These are phyloP conservation scores for Leptinotarsa rubiginosa DNA, from an alignment of 2,888 invertebrate genomes.

Conservation along the genomic window DNA sequence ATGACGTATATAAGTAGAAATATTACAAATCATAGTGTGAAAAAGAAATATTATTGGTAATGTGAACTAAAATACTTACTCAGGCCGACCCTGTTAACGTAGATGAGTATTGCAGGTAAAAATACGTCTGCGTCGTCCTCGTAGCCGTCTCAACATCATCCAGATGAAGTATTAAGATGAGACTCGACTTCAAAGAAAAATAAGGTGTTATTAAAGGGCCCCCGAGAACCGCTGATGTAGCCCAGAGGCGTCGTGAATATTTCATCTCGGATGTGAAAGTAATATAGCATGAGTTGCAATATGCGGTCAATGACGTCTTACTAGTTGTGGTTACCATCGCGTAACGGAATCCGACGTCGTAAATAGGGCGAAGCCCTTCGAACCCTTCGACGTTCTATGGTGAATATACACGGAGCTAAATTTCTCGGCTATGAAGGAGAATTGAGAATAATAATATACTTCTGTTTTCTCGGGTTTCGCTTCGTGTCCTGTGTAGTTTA, in stretches of 20 bases:
- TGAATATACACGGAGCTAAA: not conserved
- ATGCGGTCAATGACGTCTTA: conserved; percentile 8
- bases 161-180: conserved; percentile 17
- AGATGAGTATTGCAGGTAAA: conserved; percentile 9
- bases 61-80: not conserved
- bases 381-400: not conserved
- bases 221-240: conserved; percentile 5
- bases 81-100: not conserved
- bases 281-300: not conserved
- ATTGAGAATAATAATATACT: too few relatives aligned
- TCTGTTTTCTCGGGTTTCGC: too few relatives aligned
- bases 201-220: conserved; percentile 16
- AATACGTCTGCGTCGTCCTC: not conserved
- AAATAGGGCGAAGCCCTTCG: conserved; percentile 3
- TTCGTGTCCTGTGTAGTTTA: too few relatives aligned
- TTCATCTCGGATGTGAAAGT: conserved; percentile 18
- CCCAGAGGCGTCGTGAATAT: conserved; percentile 14
- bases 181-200: conserved; percentile 9
- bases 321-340: not conserved
- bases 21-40: too few relatives aligned
- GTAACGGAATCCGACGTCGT: conserved; percentile 2
- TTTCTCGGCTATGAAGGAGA: too few relatives aligned
- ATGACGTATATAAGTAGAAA: too few relatives aligned
- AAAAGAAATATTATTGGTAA: too few relatives aligned
- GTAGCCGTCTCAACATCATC: not conserved